Evolutionary conservation across 2,888 invertebrate genomes (phyloP).

Genomic region (Agelastica alni): DNA sequence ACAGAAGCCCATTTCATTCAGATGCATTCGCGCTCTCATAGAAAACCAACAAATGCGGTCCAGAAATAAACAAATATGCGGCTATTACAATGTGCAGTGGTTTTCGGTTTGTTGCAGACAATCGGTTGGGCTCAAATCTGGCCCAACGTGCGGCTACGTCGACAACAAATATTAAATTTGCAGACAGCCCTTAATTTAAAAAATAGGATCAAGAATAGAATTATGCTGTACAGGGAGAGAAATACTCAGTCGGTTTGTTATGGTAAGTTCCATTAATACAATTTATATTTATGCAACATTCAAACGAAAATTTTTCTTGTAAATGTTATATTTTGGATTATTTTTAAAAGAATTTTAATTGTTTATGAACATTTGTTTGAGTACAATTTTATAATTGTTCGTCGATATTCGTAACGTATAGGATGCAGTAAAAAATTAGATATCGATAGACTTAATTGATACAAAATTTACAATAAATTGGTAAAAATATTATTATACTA

Average conservation of each 20-base stretch:
- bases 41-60: no score
- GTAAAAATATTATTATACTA: no score
- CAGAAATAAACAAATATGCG: neutral
- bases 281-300: neutral
- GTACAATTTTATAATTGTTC: no score
- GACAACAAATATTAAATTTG: constrained; percentile 32
- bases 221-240: constrained; percentile 42
- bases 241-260: constrained; percentile 48
- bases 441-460: no score
- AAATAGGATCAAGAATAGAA: constrained; percentile 41
- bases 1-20: neutral
- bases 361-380: no score
- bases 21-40: constrained; percentile 12
- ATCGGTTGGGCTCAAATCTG: constrained; percentile 32
- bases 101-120: constrained; percentile 25
- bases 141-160: constrained; percentile 31
- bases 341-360: no score
- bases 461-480: no score
- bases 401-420: no score
- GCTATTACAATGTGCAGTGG: constrained; percentile 11
- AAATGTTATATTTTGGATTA: no score
- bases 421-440: no score
- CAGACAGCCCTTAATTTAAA: constrained; percentile 43
- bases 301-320: neutral
- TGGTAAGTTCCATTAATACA: constrained; percentile 39